Conservation (phyloP, 1,140 invertebrate genomes). For the Orchesella cincta region DNA sequence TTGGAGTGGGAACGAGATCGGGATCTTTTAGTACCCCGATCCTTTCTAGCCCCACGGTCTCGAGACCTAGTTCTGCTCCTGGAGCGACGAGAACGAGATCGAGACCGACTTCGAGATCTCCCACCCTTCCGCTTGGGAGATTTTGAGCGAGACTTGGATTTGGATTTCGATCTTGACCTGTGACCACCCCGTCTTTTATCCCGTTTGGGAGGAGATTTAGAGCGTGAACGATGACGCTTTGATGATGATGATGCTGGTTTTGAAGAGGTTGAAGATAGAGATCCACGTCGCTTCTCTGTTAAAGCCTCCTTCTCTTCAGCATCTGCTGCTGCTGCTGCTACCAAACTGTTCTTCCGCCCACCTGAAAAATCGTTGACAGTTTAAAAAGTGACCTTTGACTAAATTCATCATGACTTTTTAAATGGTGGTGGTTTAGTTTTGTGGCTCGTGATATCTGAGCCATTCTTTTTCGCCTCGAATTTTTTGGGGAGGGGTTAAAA, state of each 20-base stretch:
- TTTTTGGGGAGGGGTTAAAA: background rate
- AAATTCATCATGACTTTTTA: too few relatives aligned
- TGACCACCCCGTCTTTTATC: background rate
- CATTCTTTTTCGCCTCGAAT: background rate
- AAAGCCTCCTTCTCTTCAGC: too few relatives aligned
- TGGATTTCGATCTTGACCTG: conserved; percentile 3
- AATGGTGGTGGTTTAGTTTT: too few relatives aligned
- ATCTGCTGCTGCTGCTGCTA: too few relatives aligned
- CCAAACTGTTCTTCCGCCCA: too few relatives aligned
- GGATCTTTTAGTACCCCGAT: background rate
- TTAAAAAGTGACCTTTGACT: too few relatives aligned
- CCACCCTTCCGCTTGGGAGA: background rate
- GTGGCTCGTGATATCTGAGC: too few relatives aligned
- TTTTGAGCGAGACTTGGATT: conserved; percentile 2
- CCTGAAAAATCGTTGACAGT: too few relatives aligned
- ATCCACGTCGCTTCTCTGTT: too few relatives aligned
- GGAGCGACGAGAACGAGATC: background rate
- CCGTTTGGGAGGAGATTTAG: background rate
- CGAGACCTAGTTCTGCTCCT: background rate
- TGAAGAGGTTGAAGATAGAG: background rate
- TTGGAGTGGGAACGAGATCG: background rate
- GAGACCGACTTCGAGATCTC: background rate
- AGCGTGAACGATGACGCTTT: background rate
- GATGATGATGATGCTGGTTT: background rate
- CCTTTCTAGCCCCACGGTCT: background rate